Evolutionary conservation across 2,797 vertebrate species (phyloP).

Genomic region (Argya squamiceps): DNA sequence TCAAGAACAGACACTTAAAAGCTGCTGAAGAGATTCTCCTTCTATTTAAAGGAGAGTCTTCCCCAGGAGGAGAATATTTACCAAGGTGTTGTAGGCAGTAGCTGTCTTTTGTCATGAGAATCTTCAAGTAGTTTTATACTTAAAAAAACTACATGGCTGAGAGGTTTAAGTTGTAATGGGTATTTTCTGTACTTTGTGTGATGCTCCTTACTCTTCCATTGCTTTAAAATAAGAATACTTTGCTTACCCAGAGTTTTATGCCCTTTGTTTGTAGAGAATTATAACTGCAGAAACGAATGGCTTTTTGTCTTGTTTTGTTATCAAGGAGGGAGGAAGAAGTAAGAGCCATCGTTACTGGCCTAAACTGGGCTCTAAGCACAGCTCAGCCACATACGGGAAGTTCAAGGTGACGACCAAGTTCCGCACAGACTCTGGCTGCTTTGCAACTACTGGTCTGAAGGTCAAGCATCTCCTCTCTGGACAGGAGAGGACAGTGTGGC

Average conservation of each 20-base stretch:
- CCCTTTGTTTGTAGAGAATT: background rate
- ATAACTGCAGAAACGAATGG: background rate
- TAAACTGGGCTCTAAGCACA: conserved; percentile 96
- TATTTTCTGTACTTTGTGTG: background rate
- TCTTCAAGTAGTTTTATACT: background rate
- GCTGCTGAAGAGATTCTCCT: background rate
- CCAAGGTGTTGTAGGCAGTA: background rate
- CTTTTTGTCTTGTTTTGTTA: background rate
- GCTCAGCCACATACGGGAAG: conserved; percentile 94
- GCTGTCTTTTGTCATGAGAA: background rate
- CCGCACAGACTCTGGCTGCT: conserved; percentile 95
- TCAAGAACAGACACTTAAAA: background rate
- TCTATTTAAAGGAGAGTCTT: conserved; percentile 6
- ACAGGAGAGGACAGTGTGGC: conserved; percentile 96
- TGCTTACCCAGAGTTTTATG: background rate
- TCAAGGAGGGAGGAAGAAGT: conserved; percentile 90
- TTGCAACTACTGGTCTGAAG: conserved; percentile 95
- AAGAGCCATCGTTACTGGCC: conserved; percentile 98
- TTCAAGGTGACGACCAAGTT: conserved; percentile 99
- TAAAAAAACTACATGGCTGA: background rate
- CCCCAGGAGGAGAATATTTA: background rate
- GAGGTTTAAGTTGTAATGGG: background rate
- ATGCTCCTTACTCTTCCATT: background rate
- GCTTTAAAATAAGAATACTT: background rate
- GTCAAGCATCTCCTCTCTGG: conserved; percentile 95